Percentiles rank a stretch among this genome's conserved stretches.
Conservation (phyloP, 2,797 vertebrate genomes). For the Alosa sapidissima region DNA sequence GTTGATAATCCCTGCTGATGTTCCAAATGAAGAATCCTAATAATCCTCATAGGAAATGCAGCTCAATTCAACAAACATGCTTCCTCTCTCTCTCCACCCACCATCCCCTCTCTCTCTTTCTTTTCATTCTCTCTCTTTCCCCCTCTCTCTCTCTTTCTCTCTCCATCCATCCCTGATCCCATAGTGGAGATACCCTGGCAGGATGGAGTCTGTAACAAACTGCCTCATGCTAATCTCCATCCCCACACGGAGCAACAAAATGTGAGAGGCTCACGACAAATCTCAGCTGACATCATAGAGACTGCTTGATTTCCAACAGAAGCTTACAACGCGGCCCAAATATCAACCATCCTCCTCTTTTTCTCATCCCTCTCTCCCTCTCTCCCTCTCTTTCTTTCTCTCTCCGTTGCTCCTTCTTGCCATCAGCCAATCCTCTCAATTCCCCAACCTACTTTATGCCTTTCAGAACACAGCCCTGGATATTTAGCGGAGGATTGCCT, state of each 20-base stretch:
- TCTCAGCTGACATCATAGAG: constrained; percentile 56
- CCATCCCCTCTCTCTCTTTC: constrained; percentile 43
- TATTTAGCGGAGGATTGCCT: constrained; percentile 49
- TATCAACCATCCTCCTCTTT: constrained; percentile 49
- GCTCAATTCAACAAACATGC: constrained; percentile 47
- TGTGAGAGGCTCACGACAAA: constrained; percentile 28
- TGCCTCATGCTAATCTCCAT: constrained; percentile 19
- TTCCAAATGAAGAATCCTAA: constrained; percentile 43
- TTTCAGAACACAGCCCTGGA: constrained; percentile 37
- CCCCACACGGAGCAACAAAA: neutral
- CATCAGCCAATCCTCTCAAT: constrained; percentile 33
- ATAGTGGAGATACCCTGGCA: constrained; percentile 11
- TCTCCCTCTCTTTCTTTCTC: neutral
- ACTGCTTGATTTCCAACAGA: constrained; percentile 53
- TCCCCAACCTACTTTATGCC: constrained; percentile 12
- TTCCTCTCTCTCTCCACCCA: constrained; percentile 53
- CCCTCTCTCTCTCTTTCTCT: neutral
- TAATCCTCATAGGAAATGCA: constrained; percentile 43
- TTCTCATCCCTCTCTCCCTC: neutral
- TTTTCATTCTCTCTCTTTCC: constrained; percentile 14
- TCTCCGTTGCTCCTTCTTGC: constrained; percentile 50
- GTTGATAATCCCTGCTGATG: constrained; percentile 32
- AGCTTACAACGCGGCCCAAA: constrained; percentile 64
- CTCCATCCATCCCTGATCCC: constrained; percentile 23
- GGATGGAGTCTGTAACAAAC: constrained; percentile 18